Percentiles rank a stretch among this genome's conserved stretches.
Evolutionary conservation across 2,888 invertebrate species (phyloP).

Genomic region (Drosophila falleni): DNA sequence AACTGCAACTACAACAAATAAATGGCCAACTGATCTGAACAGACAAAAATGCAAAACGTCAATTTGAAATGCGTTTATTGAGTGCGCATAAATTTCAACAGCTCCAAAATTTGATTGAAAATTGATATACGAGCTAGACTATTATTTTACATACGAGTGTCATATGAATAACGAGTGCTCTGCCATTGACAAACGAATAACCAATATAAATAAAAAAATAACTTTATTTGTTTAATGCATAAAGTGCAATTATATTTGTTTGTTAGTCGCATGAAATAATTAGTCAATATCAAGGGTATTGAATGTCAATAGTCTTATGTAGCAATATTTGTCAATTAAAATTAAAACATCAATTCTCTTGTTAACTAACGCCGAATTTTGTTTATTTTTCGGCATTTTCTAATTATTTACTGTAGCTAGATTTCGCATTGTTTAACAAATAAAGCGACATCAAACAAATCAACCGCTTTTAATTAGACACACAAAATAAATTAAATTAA

Average conservation of each 20-base stretch:
- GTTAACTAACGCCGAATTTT: background rate
- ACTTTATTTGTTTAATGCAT: constrained; percentile 2
- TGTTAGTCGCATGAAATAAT: background rate
- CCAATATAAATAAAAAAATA: constrained; percentile 3
- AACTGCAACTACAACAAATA: constrained; percentile 22
- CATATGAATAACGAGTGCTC: constrained; percentile 17
- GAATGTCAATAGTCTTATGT: background rate
- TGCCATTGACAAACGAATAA: constrained; percentile 18
- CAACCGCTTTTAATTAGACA: constrained; percentile 60
- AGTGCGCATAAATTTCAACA: constrained; percentile 60
- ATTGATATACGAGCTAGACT: constrained; percentile 37
- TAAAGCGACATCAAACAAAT: constrained; percentile 29
- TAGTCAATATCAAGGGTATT: constrained; percentile 10
- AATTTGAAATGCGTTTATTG: constrained; percentile 64
- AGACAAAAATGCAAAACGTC: constrained; percentile 57
- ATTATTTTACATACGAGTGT: constrained; percentile 21
- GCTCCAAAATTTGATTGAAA: constrained; percentile 57
- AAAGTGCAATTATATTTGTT: constrained; percentile 7
- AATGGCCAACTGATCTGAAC: constrained; percentile 39
- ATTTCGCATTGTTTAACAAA: constrained; percentile 19
- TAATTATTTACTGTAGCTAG: constrained; percentile 13
- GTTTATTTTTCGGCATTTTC: constrained; percentile 6
- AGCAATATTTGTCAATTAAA: constrained; percentile 6
- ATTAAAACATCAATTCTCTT: constrained; percentile 16
- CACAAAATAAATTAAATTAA: constrained; percentile 76